phyloP scores from a whole-genome alignment of 2,797 vertebrate species.

The Clarias fuscus region DNA sequence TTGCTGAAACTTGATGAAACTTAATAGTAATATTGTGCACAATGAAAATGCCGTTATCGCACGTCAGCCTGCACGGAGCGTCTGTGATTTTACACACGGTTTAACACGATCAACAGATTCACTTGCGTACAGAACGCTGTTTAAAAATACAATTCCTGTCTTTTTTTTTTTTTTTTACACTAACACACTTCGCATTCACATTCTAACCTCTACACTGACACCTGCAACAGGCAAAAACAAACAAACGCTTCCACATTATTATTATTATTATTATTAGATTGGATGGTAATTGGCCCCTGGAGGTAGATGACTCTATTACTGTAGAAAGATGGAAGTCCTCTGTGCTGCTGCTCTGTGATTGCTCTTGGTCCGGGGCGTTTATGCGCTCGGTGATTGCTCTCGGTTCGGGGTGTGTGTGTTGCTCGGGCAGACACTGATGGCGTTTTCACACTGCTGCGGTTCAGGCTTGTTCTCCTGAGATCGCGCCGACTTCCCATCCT shows the following conservation, averaged over 20 bases:
- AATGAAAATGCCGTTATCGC: neutral
- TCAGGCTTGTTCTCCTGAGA: slow-evolving; percentile 82
- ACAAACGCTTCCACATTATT: slow-evolving; percentile 18
- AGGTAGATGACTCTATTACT: slow-evolving; percentile 95
- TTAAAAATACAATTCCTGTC: neutral
- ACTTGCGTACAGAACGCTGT: neutral
- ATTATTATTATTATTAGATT: neutral
- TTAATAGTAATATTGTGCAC: neutral
- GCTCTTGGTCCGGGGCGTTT: slow-evolving; percentile 70
- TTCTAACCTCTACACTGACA: neutral
- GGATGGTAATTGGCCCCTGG: slow-evolving; percentile 87
- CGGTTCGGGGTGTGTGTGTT: slow-evolving; percentile 72
- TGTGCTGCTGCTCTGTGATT: slow-evolving; percentile 77
- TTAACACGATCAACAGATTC: neutral
- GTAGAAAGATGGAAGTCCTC: slow-evolving; percentile 90
- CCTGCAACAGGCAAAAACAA: neutral
- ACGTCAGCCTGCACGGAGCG: too few relatives aligned
- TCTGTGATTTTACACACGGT: neutral
- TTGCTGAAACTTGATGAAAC: neutral
- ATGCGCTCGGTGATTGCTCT: slow-evolving; percentile 58
- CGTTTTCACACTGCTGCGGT: slow-evolving; percentile 49
- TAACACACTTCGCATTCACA: neutral
- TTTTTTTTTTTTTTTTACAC: neutral
- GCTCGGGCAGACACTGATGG: slow-evolving; percentile 59
- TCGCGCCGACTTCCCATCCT: slow-evolving; percentile 82